These are phyloP conservation scores for Atherinosoma microstoma DNA, from an alignment of 2,797 vertebrate genomes.

Conservation along the genomic window DNA sequence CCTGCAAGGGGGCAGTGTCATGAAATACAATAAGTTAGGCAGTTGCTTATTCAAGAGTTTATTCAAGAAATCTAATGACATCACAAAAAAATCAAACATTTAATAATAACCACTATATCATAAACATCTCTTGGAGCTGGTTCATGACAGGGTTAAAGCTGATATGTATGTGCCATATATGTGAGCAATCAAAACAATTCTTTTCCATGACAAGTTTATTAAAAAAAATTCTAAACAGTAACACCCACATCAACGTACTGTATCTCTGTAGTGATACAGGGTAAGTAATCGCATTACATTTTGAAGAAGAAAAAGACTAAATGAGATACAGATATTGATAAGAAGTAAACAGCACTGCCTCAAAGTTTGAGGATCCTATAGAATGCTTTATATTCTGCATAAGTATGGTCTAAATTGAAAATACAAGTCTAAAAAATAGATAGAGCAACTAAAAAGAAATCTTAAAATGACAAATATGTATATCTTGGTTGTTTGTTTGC, in stretches of 20 bases:
- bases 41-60: constrained; percentile 21
- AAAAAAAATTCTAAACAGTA: background rate
- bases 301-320: background rate
- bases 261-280: background rate
- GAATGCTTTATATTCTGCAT: background rate
- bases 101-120: constrained; percentile 1
- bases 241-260: constrained; percentile 23
- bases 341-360: background rate
- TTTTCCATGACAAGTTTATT: background rate
- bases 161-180: constrained; percentile 12
- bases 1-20: background rate
- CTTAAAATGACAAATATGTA: background rate
- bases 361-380: background rate
- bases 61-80: constrained; percentile 32
- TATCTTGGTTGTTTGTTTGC: background rate
- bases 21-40: background rate
- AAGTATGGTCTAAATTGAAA: background rate
- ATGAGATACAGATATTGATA: background rate
- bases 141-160: constrained; percentile 14
- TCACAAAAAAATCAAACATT: constrained; percentile 41
- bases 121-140: constrained; percentile 3
- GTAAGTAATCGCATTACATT: background rate
- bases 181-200: constrained; percentile 11
- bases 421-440: background rate
- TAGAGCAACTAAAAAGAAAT: background rate